These are phyloP conservation scores for Nanorana parkeri DNA, from an alignment of 2,113 vertebrate genomes.

Conservation along the genomic window DNA sequence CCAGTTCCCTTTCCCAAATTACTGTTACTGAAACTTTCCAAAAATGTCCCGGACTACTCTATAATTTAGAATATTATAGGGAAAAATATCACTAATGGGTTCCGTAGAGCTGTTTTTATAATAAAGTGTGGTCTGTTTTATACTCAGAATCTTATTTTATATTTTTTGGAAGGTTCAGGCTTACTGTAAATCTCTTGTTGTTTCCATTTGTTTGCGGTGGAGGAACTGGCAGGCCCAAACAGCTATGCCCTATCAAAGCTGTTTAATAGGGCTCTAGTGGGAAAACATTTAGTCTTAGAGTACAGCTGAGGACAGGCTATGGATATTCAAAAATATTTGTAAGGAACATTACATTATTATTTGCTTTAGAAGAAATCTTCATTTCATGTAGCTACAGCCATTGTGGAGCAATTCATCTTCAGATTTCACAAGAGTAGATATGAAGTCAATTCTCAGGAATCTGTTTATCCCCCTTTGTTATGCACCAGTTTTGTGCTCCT, in stretches of 20 bases:
- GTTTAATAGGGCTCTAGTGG: not conserved
- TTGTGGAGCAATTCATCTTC: no score
- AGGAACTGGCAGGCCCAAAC: not conserved
- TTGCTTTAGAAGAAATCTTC: not conserved
- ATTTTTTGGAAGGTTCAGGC: not conserved
- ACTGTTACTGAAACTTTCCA: constrained; percentile 28
- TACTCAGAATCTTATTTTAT: constrained; percentile 6
- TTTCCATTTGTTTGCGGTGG: constrained; percentile 15
- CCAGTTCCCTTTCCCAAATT: constrained; percentile 28
- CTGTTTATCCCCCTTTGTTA: no score
- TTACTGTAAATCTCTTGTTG: constrained; percentile 3
- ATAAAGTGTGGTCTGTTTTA: constrained; percentile 11
- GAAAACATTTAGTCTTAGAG: not conserved
- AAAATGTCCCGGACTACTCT: not conserved
- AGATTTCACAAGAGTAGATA: no score
- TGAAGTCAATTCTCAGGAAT: no score
- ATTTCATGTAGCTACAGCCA: not conserved
- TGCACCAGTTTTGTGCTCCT: no score
- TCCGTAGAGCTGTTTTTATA: constrained; percentile 20
- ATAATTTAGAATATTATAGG: constrained; percentile 12
- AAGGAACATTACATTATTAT: no score
- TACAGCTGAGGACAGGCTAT: not conserved
- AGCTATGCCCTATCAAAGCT: not conserved
- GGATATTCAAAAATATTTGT: not conserved
- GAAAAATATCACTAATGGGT: constrained; percentile 28